Evolutionary conservation across 2,797 vertebrate genomes (phyloP), one percentile per base, ranked within the genome.

Genomic region (Dendrocincla fuliginosa): DNA sequence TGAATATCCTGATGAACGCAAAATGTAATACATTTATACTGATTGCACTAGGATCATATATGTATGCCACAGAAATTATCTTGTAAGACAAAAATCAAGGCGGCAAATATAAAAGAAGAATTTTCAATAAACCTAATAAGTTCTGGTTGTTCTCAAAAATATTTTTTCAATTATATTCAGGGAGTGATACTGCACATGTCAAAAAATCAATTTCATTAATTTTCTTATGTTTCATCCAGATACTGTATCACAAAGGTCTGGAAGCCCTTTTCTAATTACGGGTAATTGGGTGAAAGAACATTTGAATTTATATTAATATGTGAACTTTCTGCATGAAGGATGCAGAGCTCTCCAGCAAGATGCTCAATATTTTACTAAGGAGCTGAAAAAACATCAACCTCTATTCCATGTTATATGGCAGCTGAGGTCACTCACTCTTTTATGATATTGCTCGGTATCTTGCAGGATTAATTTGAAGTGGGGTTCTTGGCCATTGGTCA

Each of bases 391-490:
- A 11, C 10, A 33, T 33, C 75, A 55, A 35, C 25, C 85, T 27
- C 71, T 64, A 5, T 53, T 91, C 15, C 0, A 0, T 49, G 35
- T 24, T 65, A 19, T 39, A 35, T 44, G 37, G 70, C 46, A 94
- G 56, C 39, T 74, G 44, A 87, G 46, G 63, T 73, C 88, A 90
- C 73, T 78, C 49, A 35, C n/a, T 75, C 52, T 86, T 87, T 79
- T 82, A 32, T 27, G 89, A 91, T 32, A 55, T 37, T 57, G 27
- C 22, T 84, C 2, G 0, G 30, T 74, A 64, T 70, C 52, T 91
- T 93, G 64, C 39, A 95, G 80, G 70, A 95, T 95, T 94, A 77
- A 96, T 93, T 69, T 95, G 88, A 84, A 91, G 74, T 89, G 41
- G 56, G 8, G 59, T 67, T 93, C 86, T 96, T 95, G 90, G 81